Base-by-base conservation (phyloP, 2,113 vertebrate species). In the Ciconia maguari region DNA sequence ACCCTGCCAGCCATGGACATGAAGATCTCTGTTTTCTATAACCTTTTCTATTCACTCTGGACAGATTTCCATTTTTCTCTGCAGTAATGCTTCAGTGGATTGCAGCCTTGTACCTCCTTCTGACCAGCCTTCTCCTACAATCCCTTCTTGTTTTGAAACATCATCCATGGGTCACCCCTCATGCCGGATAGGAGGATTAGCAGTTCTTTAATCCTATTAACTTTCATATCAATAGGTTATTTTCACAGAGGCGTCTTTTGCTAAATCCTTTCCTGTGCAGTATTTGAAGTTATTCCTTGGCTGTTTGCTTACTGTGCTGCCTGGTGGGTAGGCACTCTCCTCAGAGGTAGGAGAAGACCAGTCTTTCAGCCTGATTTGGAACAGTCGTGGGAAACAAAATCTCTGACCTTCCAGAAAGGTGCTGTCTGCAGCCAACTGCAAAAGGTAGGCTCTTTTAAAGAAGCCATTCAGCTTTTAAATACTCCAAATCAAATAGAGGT, bases 171-270 rank as follows among this genome's bases (percentile, higher is more conserved):
- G 82, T 94, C 68, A 83, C 36, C 36, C 7, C 0, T 89, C 13
- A 3, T 76, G 81, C 66, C 74, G 94, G 89, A 89, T 66, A 91
- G 58, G 58, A 97, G 77, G 88, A 95, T 96, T 96, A 97, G 61
- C 54, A 66, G 79, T 94, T 79, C 49, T 91, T 93, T 94, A 95
- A 97, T 96, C 91, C 81, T 96, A 94, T 93, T 94, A 96, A 76
- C 36, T 95, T 76, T 74, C 80, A 87, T 89, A 93, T 89, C 75
- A 94, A 80, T 85, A 94, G 74, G 77, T 82, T 94, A 85, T 94
- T 97, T 96, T 91, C 91, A 79, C 62, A 77, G 70, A 77, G 16
- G 18, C 6, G 5, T 89, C 32, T 91, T 85, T 69, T 76, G n/a
- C 74, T 92, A 93, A 96, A 94, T 87, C 84, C 64, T 61, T 89